Evolutionary conservation across 2,888 invertebrate species (phyloP).

Genomic region (Adelphocoris suturalis): DNA sequence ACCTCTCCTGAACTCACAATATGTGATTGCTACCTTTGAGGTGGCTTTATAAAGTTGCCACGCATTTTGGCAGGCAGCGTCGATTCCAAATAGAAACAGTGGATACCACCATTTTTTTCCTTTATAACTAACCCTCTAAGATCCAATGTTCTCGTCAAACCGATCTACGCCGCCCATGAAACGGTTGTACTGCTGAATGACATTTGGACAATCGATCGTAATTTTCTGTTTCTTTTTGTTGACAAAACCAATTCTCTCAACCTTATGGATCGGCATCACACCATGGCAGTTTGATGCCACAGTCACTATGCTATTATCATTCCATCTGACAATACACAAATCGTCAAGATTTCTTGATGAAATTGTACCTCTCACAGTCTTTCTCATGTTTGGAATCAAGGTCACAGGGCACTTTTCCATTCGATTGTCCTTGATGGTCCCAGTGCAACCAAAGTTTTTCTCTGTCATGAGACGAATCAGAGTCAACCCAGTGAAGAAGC

Average conservation of each 20-base stretch:
- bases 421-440: too few species aligned
- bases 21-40: too few species aligned
- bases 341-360: neutral
- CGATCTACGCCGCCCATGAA: constrained; percentile 70
- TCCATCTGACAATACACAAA: constrained; percentile 62
- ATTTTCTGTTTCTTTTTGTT: constrained; percentile 41
- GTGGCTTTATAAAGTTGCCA: neutral
- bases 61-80: constrained; percentile 23
- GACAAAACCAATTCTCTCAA: constrained; percentile 53
- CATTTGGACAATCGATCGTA: constrained; percentile 52
- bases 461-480: neutral
- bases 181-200: constrained; percentile 58
- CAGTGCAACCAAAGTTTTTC: too few species aligned
- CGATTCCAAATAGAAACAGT: neutral
- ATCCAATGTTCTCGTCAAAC: constrained; percentile 41
- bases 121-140: constrained; percentile 43
- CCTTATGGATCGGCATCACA: constrained; percentile 61
- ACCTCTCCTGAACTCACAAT: too few species aligned
- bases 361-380: constrained; percentile 26
- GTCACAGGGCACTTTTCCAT: constrained; percentile 53
- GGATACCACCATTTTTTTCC: constrained; percentile 21
- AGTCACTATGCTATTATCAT: constrained; percentile 68
- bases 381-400: neutral
- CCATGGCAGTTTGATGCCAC: constrained; percentile 65
- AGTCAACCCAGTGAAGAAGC: constrained; percentile 49